Percentiles rank a stretch among this genome's conserved stretches.
phyloP scores from a whole-genome alignment of 2,888 invertebrate species.

The Hanleya hanleyi region DNA sequence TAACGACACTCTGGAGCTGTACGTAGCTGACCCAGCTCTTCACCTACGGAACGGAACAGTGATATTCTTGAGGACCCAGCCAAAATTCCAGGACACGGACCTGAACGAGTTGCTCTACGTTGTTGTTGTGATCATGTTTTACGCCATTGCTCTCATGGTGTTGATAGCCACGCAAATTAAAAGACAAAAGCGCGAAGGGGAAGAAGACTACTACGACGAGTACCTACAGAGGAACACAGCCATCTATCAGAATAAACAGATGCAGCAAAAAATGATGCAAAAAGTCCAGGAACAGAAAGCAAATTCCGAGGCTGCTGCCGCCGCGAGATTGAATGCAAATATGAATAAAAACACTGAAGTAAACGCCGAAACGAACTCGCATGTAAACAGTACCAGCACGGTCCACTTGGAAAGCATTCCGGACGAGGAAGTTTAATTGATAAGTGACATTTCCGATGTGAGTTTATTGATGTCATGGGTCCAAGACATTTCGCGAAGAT shows the following conservation, averaged over 20 bases:
- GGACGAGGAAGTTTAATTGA: slow-evolving; percentile 19
- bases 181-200: slow-evolving; percentile 52
- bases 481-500: no score
- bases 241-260: background rate
- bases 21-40: background rate
- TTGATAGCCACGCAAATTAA: slow-evolving; percentile 63
- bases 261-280: slow-evolving; percentile 22
- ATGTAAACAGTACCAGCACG: no score
- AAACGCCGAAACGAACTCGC: no score
- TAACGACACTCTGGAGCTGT: background rate
- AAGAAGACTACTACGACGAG: slow-evolving; percentile 67
- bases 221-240: slow-evolving; percentile 54
- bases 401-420: slow-evolving; percentile 39
- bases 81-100: slow-evolving; percentile 55
- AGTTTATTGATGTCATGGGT: no score
- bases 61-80: background rate
- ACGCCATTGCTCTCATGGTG: slow-evolving; percentile 64
- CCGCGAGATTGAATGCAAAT: no score
- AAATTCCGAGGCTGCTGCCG: background rate
- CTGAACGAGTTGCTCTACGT: slow-evolving; percentile 65
- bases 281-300: slow-evolving; percentile 40
- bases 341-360: no score
- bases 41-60: background rate
- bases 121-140: slow-evolving; percentile 66
- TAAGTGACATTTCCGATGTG: no score